A percentile compares a stretch with the other conserved stretches of the same genome.
Conservation (phyloP, 2,888 invertebrate species). For the Lasioglossum lativentre region DNA sequence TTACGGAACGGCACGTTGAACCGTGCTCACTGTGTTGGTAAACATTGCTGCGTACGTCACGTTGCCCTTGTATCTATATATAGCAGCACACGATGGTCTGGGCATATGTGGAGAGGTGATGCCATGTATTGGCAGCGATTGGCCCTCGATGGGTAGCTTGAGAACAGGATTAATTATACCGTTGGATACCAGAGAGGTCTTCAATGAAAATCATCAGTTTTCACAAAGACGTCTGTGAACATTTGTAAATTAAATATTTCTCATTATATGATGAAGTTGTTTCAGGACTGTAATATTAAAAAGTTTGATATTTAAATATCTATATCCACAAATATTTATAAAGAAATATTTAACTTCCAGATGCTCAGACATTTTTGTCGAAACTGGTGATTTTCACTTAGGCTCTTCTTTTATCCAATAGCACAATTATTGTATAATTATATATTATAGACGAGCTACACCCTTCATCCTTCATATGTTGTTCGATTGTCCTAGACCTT, state of each 20-base stretch:
- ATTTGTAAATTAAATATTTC: neutral
- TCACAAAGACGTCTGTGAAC: neutral
- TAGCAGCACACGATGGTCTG: conserved; percentile 26
- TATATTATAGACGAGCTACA: no score
- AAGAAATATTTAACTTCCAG: no score
- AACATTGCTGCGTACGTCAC: conserved; percentile 31
- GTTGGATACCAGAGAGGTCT: neutral
- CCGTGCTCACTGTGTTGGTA: conserved; percentile 42
- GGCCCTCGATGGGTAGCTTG: neutral
- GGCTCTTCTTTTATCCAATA: no score
- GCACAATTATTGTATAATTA: no score
- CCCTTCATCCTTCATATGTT: no score
- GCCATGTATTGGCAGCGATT: neutral
- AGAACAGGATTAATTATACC: neutral
- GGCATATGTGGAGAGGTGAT: conserved; percentile 21
- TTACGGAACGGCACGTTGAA: conserved; percentile 28
- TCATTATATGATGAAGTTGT: neutral
- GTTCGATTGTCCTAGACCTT: neutral
- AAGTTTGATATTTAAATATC: no score
- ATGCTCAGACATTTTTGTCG: no score
- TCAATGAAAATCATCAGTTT: neutral
- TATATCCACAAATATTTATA: no score
- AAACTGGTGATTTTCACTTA: no score
- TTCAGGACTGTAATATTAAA: neutral
- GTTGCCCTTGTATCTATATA: conserved; percentile 8